phyloP scores from a whole-genome alignment of 2,113 vertebrate genomes.

The Dascyllus trimaculatus region DNA sequence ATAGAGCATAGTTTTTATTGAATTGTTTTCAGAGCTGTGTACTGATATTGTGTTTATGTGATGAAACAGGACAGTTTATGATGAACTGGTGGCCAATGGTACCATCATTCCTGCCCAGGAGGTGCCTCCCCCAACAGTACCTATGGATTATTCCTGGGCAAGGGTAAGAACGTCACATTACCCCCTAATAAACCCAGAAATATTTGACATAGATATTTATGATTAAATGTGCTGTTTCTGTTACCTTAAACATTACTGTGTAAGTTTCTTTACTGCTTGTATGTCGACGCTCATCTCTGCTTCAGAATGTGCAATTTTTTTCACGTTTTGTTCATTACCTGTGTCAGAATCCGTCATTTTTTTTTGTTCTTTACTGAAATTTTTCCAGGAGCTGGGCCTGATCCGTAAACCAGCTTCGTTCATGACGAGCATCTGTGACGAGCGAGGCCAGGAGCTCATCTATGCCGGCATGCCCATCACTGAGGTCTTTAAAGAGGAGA shows the following conservation, averaged over 20 bases:
- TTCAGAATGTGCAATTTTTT: background rate
- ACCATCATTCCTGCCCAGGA: slow-evolving; percentile 94
- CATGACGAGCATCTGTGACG: slow-evolving; percentile 99
- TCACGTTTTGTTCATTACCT: background rate
- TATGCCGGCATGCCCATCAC: slow-evolving; percentile 99
- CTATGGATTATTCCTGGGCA: slow-evolving; percentile 99
- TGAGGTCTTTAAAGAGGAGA: slow-evolving; percentile 97
- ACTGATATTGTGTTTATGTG: slow-evolving; percentile 4
- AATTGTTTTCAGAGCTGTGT: background rate
- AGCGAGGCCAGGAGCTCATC: slow-evolving; percentile 97
- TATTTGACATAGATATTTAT: background rate
- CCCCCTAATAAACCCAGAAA: background rate
- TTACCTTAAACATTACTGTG: too few species aligned
- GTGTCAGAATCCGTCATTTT: background rate
- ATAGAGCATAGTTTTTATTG: background rate
- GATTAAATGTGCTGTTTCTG: background rate
- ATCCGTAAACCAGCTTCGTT: slow-evolving; percentile 98
- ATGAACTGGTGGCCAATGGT: slow-evolving; percentile 92
- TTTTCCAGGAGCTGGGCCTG: slow-evolving; percentile 92
- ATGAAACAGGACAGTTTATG: slow-evolving; percentile 91
- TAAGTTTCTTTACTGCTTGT: background rate
- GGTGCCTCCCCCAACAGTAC: slow-evolving; percentile 96
- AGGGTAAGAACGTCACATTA: slow-evolving; percentile 83
- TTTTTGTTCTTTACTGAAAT: slow-evolving; percentile 1
- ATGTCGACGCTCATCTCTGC: background rate